Base-by-base conservation (phyloP, 2,888 invertebrate species). In the Germaria angustata region DNA sequence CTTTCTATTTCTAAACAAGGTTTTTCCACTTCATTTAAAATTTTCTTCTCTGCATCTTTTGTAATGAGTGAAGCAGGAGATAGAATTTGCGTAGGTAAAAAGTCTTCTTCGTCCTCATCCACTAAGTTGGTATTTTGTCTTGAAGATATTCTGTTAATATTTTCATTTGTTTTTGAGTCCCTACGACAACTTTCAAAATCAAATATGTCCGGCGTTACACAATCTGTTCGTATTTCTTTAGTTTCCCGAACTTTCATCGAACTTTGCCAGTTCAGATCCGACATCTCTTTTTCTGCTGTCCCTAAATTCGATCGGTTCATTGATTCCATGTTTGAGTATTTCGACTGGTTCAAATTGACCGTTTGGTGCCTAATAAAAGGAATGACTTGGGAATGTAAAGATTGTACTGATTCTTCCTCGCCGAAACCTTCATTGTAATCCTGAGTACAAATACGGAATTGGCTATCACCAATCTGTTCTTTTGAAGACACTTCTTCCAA, bases 381-480 rank as follows among this genome's bases (percentile, higher is more conserved):
- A 73, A 84, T 84, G 8, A 85, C 71, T 55, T 84, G 68, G 24
- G 85, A 86, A 11, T 76, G 61, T 20, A 85, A 46, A 5, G 9
- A 13, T 1, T 36, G n/a, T 2, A 39, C 39, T 53, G 77, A 34
- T 44, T 49, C 84, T 7, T 85, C 85, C 7, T 84, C 66, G 1
- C 73, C 79, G 55, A 80, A 78, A 39, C 84, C 82, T n/a, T 85
- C 87, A 80, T 87, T 85, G 34, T 86, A 88, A 28, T 87, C 88
- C 65, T 88, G 87, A 0, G 88, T 87, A 55, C 85, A 84, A 4
- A 88, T 86, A 3, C 86, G 85, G 73, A 88, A 86, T 39, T 87
- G 85, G 22, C 86, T 86, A 15, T 83, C 84, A 0, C 44, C 55
- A 11, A 57, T 51, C 0, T 51, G 55, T 1, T 69, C 63, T 7